phyloP scores from a whole-genome alignment of 2,888 invertebrate species.

The Escarpia spicata region DNA sequence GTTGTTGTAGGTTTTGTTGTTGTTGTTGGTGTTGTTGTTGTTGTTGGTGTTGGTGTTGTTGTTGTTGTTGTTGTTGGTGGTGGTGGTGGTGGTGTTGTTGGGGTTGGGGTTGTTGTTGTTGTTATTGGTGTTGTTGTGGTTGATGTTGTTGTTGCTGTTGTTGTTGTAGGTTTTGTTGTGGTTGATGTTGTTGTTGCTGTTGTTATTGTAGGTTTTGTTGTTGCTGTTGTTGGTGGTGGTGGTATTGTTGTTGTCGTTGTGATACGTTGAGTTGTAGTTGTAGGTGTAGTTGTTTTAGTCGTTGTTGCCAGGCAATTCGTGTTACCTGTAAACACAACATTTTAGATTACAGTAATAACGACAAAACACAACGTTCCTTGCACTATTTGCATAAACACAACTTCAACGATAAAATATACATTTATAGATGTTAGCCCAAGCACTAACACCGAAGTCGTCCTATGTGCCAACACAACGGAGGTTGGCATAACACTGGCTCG shows the following conservation, averaged over 20 bases:
- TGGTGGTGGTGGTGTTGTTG: too few species aligned
- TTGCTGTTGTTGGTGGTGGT: too few species aligned
- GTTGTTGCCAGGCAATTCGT: background rate
- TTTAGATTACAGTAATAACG: background rate
- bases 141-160: too few species aligned
- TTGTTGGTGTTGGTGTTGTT: too few species aligned
- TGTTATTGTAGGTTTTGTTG: too few species aligned
- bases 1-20: too few species aligned
- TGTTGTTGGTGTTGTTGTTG: too few species aligned
- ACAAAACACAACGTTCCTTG: background rate
- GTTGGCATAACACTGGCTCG: background rate
- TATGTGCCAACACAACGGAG: background rate
- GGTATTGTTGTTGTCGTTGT: background rate
- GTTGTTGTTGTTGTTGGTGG: too few species aligned
- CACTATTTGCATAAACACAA: background rate
- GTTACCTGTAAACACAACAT: background rate
- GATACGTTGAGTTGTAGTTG: background rate
- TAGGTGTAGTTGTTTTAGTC: background rate
- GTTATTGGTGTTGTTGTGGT: too few species aligned
- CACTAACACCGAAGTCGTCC: background rate
- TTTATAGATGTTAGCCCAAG: background rate
- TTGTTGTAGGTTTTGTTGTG: too few species aligned
- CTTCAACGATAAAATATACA: background rate
- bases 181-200: too few species aligned
- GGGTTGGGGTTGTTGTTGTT: too few species aligned